Percentiles rank a stretch among this genome's conserved stretches.
Conservation (phyloP, 2,888 invertebrate genomes). For the Polymixis lichenea region DNA sequence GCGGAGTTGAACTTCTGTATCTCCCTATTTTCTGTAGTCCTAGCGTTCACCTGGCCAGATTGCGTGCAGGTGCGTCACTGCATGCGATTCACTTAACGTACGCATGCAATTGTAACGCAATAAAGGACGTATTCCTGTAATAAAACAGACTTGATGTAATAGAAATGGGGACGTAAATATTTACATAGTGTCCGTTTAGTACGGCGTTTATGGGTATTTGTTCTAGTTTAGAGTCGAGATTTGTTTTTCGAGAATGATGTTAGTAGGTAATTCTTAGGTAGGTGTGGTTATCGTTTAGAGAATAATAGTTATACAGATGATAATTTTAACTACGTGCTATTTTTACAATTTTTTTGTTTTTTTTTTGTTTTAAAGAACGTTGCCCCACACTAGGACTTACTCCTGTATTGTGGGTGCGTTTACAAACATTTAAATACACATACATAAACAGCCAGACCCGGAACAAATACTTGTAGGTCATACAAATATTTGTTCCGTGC, state of each 20-base stretch:
- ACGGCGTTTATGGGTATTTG: slow-evolving; percentile 43
- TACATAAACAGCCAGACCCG: too few species aligned
- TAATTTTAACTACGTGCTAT: background rate
- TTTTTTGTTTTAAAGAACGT: too few species aligned
- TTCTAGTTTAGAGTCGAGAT: slow-evolving; percentile 29
- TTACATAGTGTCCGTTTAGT: slow-evolving; percentile 51
- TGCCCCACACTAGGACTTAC: too few species aligned
- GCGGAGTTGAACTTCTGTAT: background rate
- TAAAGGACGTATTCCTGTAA: slow-evolving; percentile 41
- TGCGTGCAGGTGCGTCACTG: slow-evolving; percentile 64
- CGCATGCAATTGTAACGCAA: slow-evolving; percentile 51
- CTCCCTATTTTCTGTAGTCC: slow-evolving; percentile 1
- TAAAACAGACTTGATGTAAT: slow-evolving; percentile 46
- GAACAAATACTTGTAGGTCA: too few species aligned
- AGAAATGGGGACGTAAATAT: slow-evolving; percentile 51
- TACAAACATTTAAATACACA: too few species aligned
- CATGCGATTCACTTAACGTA: slow-evolving; percentile 56
- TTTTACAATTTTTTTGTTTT: too few species aligned
- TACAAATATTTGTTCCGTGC: too few species aligned
- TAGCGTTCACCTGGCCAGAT: slow-evolving; percentile 61
- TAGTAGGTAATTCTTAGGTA: slow-evolving; percentile 15
- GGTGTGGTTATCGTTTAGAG: background rate
- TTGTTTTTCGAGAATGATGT: slow-evolving; percentile 29
- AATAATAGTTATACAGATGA: background rate
- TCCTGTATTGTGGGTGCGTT: too few species aligned